Percentiles rank a stretch among this genome's conserved stretches.
These are phyloP conservation scores for Peucedramus taeniatus DNA, from an alignment of 2,113 vertebrate species.

Conservation along the genomic window DNA sequence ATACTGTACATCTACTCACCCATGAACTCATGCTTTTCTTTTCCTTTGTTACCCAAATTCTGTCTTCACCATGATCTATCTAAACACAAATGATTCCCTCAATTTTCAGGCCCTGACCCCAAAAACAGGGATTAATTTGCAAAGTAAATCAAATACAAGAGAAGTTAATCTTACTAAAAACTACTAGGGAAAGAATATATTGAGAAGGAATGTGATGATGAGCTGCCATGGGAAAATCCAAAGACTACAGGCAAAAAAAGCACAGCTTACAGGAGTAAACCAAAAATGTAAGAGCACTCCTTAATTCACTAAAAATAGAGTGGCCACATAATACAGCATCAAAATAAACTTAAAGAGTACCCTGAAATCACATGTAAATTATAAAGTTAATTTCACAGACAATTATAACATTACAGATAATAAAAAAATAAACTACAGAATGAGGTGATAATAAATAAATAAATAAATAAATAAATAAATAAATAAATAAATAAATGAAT, in stretches of 20 bases:
- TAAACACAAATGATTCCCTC: background rate
- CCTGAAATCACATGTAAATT: background rate
- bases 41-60: background rate
- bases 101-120: background rate
- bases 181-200: background rate
- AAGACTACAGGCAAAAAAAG: background rate
- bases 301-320: background rate
- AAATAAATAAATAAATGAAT: background rate
- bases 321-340: background rate
- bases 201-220: background rate
- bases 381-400: background rate
- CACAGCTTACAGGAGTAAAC: background rate
- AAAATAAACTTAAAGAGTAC: background rate
- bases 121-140: background rate
- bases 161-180: background rate
- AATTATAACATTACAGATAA: background rate
- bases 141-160: background rate
- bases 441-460: background rate
- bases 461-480: background rate
- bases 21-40: background rate
- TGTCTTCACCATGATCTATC: background rate
- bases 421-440: background rate
- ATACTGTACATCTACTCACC: background rate
- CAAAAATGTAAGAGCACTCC: background rate
- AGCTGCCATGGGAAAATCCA: background rate